These are phyloP conservation scores for Etheostoma perlongum DNA, from an alignment of 2,797 vertebrate genomes.

Conservation along the genomic window DNA sequence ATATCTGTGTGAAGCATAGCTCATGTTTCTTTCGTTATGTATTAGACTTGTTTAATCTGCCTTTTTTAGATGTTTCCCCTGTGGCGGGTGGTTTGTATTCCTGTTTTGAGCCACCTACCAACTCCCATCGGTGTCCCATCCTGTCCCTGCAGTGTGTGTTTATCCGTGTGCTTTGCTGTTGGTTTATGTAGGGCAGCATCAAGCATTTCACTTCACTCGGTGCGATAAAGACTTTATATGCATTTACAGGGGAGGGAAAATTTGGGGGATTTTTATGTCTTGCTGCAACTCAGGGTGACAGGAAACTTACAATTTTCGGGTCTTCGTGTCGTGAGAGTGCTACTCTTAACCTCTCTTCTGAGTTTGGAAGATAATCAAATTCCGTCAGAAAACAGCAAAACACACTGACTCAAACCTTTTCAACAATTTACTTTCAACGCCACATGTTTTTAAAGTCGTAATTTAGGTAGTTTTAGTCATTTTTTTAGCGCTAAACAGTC, in stretches of 20 bases:
- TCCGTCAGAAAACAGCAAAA: neutral
- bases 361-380: neutral
- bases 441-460: too few species aligned
- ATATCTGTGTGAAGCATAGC: neutral
- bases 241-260: neutral
- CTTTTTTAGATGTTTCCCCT: slow-evolving; percentile 25
- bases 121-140: neutral
- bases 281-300: neutral
- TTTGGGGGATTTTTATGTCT: neutral
- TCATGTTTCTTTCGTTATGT: neutral
- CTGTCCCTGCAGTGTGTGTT: slow-evolving; percentile 17
- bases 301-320: neutral
- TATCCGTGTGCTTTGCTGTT: slow-evolving; percentile 35
- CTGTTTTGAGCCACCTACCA: slow-evolving; percentile 27
- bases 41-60: slow-evolving; percentile 9
- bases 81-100: slow-evolving; percentile 30
- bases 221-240: neutral
- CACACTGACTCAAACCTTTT: neutral
- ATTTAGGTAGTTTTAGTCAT: neutral
- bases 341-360: neutral
- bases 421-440: neutral
- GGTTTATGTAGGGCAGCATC: slow-evolving; percentile 30
- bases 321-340: neutral
- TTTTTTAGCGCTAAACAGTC: neutral
- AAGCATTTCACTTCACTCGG: slow-evolving; percentile 9